phyloP scores from a whole-genome alignment of 64 coral and sea anemone species.

The Astreopora myriophthalma region DNA sequence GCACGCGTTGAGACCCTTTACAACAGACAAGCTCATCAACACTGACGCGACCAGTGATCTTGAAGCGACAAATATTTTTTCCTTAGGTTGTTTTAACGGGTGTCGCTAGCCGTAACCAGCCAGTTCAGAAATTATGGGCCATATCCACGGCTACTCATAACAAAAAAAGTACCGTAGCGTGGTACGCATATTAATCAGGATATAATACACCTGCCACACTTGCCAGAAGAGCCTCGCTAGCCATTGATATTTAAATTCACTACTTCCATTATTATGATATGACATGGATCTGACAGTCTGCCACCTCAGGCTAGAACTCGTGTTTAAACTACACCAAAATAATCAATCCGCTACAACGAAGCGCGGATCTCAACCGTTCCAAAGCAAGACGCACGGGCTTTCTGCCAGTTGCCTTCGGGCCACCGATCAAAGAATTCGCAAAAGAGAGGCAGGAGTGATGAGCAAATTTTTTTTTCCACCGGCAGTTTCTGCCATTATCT shows the following conservation, averaged over 20 bases:
- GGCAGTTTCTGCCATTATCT: neutral
- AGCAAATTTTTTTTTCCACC: neutral
- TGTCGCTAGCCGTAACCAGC: slow-evolving; percentile 35
- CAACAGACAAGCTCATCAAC: slow-evolving; percentile 11
- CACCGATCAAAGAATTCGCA: neutral
- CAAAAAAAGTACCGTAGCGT: slow-evolving; percentile 22
- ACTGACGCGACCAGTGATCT: neutral
- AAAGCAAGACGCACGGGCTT: neutral
- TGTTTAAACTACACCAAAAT: slow-evolving; percentile 27
- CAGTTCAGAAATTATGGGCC: slow-evolving; percentile 47
- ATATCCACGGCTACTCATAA: slow-evolving; percentile 5
- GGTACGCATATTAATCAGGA: slow-evolving; percentile 54
- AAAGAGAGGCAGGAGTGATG: neutral
- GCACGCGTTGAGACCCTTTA: neutral
- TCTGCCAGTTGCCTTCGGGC: neutral
- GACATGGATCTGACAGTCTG: slow-evolving; percentile 31
- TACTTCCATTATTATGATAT: slow-evolving; percentile 36
- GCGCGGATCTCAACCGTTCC: neutral
- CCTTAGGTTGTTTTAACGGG: neutral
- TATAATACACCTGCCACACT: slow-evolving; percentile 48
- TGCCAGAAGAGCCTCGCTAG: neutral
- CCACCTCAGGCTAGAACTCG: neutral
- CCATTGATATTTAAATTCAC: slow-evolving; percentile 79
- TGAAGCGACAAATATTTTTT: neutral
- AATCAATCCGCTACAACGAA: neutral